Conservation (phyloP, 2,113 vertebrate species). For the human (Homo sapiens) region GRCh38 chr7:107947501-107948000, state of each 20-base stretch:
- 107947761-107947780: not conserved
- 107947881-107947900: not conserved
- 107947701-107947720: not conserved
- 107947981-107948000: too few relatives aligned
- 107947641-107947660: not conserved
- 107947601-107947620: not conserved
- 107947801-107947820: not conserved
- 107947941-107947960: not conserved
- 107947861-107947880: not conserved
- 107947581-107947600: not conserved
- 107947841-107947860: not conserved
- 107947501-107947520: not conserved
- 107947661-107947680: not conserved
- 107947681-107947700: not conserved
- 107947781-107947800: not conserved
- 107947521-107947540: not conserved
- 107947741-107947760: not conserved
- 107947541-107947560: not conserved
- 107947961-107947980: not conserved
- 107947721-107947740: not conserved
- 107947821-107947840: not conserved
- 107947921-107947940: not conserved
- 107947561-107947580: not conserved
- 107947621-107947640: not conserved
- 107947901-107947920: not conserved